Evolutionary conservation across 2,797 vertebrate species (phyloP).

Genomic region (Delichon dasypus): DNA sequence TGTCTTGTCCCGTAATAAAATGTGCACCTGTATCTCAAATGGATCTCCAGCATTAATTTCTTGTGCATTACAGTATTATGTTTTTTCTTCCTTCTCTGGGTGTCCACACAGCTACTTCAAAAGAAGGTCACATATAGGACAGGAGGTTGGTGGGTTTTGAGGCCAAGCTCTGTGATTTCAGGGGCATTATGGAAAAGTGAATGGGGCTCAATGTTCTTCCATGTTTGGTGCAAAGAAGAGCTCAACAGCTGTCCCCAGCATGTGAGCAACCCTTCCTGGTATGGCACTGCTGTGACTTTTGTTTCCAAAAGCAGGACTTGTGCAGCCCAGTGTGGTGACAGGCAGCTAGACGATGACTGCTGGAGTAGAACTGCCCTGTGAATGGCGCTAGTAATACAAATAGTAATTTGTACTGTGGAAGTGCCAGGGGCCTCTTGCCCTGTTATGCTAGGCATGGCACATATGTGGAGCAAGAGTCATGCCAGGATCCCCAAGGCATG

Average conservation of each 20-base stretch:
- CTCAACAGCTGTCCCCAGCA: not conserved
- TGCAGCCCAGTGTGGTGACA: not conserved
- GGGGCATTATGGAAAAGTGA: not conserved
- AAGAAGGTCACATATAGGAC: not conserved
- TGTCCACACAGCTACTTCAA: not conserved
- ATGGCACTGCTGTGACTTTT: not conserved
- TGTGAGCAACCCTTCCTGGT: not conserved
- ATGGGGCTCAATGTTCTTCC: not conserved
- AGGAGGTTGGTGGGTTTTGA: not conserved
- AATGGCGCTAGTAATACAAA: not conserved
- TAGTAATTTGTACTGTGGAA: not conserved
- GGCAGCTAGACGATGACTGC: not conserved
- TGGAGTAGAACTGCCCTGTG: not conserved
- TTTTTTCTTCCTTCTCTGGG: not conserved
- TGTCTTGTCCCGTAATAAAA: not conserved
- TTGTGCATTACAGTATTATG: not conserved
- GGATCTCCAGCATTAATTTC: not conserved
- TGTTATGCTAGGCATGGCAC: not conserved
- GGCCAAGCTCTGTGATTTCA: not conserved
- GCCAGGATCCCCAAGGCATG: not conserved
- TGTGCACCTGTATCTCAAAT: not conserved
- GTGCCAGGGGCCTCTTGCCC: not conserved
- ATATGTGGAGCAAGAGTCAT: not conserved
- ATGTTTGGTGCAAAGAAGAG: not conserved
- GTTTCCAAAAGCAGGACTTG: not conserved